Conservation (phyloP, 2,113 vertebrate species). For the Dermatemys mawii region DNA sequence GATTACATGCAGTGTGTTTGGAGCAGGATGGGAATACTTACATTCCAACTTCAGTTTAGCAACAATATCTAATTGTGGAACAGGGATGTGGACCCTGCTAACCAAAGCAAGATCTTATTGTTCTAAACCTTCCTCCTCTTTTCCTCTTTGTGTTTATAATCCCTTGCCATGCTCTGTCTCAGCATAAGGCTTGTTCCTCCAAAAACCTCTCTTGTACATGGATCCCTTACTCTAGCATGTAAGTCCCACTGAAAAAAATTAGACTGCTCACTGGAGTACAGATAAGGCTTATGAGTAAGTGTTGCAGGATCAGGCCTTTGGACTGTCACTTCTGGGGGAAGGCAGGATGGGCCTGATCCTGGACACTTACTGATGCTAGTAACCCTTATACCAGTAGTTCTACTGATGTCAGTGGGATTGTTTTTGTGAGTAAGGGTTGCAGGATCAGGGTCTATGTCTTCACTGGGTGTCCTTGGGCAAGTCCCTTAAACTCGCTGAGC, state of each 20-base stretch:
- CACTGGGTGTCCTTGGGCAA: not conserved
- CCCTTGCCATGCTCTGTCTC: not conserved
- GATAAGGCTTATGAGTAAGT: not conserved
- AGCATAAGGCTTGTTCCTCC: not conserved
- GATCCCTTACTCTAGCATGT: not conserved
- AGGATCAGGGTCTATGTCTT: not conserved
- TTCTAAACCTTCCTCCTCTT: not conserved
- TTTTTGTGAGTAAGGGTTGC: not conserved
- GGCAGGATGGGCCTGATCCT: not conserved
- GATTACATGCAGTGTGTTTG: not conserved
- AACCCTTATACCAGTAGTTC: not conserved
- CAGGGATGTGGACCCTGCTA: not conserved
- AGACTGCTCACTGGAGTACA: not conserved
- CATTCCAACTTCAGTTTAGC: not conserved
- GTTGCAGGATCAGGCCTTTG: not conserved
- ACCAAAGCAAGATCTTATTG: not conserved
- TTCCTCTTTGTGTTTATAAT: not conserved
- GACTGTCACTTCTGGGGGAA: not conserved
- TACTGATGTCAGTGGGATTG: not conserved
- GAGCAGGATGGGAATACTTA: not conserved
- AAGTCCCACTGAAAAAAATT: not conserved
- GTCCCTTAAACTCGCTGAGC: not conserved
- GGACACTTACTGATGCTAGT: not conserved
- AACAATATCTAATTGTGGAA: not conserved
- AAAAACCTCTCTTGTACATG: not conserved